Percentiles rank a stretch among this genome's conserved stretches.
Evolutionary conservation across 2,113 vertebrate genomes (phyloP).

Genomic region (Calidris pygmaea): DNA sequence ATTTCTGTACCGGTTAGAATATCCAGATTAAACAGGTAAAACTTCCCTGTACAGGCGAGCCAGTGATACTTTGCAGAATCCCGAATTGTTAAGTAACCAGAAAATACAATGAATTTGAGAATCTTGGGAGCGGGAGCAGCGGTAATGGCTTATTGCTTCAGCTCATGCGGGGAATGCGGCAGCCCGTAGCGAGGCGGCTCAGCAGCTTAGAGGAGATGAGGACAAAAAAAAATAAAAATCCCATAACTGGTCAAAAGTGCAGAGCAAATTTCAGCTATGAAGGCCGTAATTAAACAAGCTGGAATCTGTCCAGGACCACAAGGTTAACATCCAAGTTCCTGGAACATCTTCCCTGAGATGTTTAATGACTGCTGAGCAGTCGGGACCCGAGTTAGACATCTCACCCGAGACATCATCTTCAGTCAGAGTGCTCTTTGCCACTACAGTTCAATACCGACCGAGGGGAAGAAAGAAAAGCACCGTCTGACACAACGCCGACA

Average conservation of each 20-base stretch:
- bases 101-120: neutral
- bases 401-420: neutral
- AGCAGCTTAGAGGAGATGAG: neutral
- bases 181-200: neutral
- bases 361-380: slow-evolving; percentile 53
- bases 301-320: slow-evolving; percentile 25
- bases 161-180: neutral
- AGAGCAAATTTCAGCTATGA: slow-evolving; percentile 44
- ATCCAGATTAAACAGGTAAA: neutral
- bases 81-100: neutral
- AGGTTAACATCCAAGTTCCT: slow-evolving; percentile 49
- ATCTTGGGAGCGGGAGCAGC: neutral
- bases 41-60: neutral
- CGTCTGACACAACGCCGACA: neutral
- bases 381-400: neutral
- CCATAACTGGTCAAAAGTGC: slow-evolving; percentile 28
- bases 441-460: neutral
- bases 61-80: neutral
- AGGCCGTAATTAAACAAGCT: slow-evolving; percentile 48
- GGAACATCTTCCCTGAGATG: slow-evolving; percentile 46
- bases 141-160: neutral
- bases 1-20: neutral
- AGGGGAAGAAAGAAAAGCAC: neutral
- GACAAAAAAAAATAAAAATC: neutral
- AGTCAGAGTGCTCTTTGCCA: neutral